A percentile compares a stretch with the other conserved stretches of the same genome.
Evolutionary conservation across 2,113 vertebrate species (phyloP).

Genomic region (Paralichthys olivaceus): DNA sequence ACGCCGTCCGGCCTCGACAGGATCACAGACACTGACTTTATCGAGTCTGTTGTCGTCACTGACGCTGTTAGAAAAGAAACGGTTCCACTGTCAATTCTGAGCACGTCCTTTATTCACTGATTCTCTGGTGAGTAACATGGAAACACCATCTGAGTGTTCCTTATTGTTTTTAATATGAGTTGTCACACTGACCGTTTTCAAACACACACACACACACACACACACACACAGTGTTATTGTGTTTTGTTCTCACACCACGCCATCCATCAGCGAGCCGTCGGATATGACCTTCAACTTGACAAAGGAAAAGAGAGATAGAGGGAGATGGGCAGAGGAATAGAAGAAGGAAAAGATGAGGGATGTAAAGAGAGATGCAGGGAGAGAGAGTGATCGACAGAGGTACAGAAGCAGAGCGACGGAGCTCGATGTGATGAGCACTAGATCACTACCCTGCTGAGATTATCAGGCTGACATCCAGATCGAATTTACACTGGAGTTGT

Average conservation of each 20-base stretch:
- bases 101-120: too few relatives aligned
- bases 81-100: too few relatives aligned
- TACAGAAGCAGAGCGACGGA: conserved; percentile 12
- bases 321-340: background rate
- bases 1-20: too few relatives aligned
- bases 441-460: background rate
- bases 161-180: background rate
- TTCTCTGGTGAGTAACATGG: too few relatives aligned
- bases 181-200: background rate
- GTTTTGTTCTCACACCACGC: conserved; percentile 9
- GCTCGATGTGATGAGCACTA: conserved; percentile 22
- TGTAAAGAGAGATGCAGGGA: background rate
- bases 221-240: conserved; percentile 18
- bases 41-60: too few relatives aligned
- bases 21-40: too few relatives aligned
- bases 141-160: too few relatives aligned
- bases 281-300: conserved; percentile 59
- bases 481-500: background rate
- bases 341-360: background rate
- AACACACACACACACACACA: conserved; percentile 10
- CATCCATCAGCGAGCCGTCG: conserved; percentile 58
- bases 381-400: background rate
- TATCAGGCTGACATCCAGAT: background rate
- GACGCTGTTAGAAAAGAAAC: too few relatives aligned
- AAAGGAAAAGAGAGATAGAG: background rate